A percentile compares a stretch with the other conserved stretches of the same genome.
Conservation (phyloP, 2,888 invertebrate genomes). For the Schrankia costaestrigalis region DNA sequence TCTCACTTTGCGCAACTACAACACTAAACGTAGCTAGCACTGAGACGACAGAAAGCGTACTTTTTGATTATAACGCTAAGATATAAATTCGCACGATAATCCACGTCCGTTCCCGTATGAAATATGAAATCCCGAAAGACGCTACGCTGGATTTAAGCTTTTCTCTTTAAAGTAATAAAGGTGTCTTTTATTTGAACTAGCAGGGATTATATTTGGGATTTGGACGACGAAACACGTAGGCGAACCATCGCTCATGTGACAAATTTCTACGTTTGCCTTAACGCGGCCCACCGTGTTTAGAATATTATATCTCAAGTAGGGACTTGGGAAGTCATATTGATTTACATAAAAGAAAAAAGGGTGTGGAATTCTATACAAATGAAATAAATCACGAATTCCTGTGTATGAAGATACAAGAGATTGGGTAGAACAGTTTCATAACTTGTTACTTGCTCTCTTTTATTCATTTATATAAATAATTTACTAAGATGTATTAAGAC, state of each 20-base stretch:
- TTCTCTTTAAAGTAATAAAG: constrained; percentile 78
- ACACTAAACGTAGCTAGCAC: constrained; percentile 40
- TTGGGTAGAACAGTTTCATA: too few relatives aligned
- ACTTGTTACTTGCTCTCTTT: not conserved
- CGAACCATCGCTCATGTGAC: constrained; percentile 81
- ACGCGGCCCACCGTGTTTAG: constrained; percentile 76
- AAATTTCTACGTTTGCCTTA: constrained; percentile 81
- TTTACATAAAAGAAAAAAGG: constrained; percentile 64
- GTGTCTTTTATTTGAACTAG: constrained; percentile 75
- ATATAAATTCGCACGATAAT: constrained; percentile 73
- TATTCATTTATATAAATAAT: too few relatives aligned
- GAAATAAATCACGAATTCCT: constrained; percentile 34
- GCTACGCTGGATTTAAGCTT: constrained; percentile 71
- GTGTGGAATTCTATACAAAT: constrained; percentile 35
- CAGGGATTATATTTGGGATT: constrained; percentile 77
- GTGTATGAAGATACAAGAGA: constrained; percentile 10
- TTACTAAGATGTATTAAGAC: too few relatives aligned
- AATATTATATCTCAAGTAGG: constrained; percentile 70
- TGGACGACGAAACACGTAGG: constrained; percentile 77
- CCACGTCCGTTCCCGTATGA: constrained; percentile 57
- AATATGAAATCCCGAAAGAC: constrained; percentile 65
- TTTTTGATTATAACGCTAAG: constrained; percentile 68
- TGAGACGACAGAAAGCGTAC: constrained; percentile 59
- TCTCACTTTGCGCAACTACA: constrained; percentile 65
- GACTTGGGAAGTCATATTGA: constrained; percentile 65